Percentiles rank a stretch among this genome's conserved stretches.
phyloP scores from a whole-genome alignment of 2,888 invertebrate species.

The Zelleria hepariella region DNA sequence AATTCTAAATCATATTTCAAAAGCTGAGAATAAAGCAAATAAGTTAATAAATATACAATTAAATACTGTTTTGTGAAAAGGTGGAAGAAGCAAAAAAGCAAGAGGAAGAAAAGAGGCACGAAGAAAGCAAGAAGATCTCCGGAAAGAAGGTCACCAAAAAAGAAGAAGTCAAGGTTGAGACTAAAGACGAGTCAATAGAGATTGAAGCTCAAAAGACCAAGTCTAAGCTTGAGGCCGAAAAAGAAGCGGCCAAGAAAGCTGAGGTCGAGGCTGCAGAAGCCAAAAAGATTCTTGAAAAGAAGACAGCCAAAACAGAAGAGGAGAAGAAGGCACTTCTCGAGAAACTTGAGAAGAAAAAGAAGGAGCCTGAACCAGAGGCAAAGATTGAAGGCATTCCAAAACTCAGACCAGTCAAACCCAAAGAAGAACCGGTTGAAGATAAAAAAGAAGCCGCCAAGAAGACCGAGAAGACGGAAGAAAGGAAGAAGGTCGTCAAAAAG shows the following conservation, averaged over 20 bases:
- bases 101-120: conserved; percentile 16
- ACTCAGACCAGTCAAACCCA: conserved; percentile 68
- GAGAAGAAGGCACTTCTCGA: conserved; percentile 66
- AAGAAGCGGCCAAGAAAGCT: conserved; percentile 39
- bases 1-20: no score
- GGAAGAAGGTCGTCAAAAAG: conserved; percentile 59
- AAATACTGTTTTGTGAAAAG: no score
- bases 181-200: conserved; percentile 39
- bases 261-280: conserved; percentile 63
- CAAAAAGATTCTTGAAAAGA: conserved; percentile 55
- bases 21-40: no score
- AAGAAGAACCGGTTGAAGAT: conserved; percentile 59
- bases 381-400: conserved; percentile 75
- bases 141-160: conserved; percentile 48
- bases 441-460: conserved; percentile 62
- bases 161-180: conserved; percentile 40
- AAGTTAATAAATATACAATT: no score
- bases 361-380: conserved; percentile 63
- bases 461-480: conserved; percentile 51
- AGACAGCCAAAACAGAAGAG: conserved; percentile 63
- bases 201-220: conserved; percentile 17
- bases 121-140: conserved; percentile 44
- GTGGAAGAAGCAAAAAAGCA: conserved; percentile 11
- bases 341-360: conserved; percentile 64
- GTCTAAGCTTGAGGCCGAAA: conserved; percentile 37